Conservation (phyloP, 1,140 invertebrate species). For the Dolichoris vasculosae region DNA sequence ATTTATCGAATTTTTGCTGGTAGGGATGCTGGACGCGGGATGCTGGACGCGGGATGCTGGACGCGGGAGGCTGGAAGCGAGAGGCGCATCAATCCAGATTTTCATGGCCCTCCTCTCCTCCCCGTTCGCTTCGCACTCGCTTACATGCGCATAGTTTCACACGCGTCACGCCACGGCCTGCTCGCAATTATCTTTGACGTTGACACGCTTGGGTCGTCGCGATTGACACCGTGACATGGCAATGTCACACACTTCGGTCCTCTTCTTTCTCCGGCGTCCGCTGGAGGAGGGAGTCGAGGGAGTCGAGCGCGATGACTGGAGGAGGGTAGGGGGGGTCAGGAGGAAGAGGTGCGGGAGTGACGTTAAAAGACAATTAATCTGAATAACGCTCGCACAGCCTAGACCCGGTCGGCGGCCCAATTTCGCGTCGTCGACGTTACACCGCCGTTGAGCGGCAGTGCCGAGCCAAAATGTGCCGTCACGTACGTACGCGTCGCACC, state of each 20-base stretch:
- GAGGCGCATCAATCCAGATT: neutral
- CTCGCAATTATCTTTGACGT: slow-evolving; percentile 42
- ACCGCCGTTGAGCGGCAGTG: no score
- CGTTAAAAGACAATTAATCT: slow-evolving; percentile 67
- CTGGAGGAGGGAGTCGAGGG: neutral
- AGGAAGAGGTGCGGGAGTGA: neutral
- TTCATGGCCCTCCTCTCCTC: neutral
- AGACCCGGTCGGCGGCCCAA: slow-evolving; percentile 51
- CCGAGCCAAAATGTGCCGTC: slow-evolving; percentile 47
- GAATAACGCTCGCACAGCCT: slow-evolving; percentile 56
- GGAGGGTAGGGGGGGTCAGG: no score
- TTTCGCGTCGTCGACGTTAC: slow-evolving; percentile 11
- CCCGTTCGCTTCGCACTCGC: neutral
- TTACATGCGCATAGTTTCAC: neutral
- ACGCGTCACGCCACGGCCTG: neutral
- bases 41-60: neutral
- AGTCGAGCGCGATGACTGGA: neutral
- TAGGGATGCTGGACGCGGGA: no score
- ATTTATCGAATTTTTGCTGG: no score
- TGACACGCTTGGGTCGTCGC: slow-evolving; percentile 43
- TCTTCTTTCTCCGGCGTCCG: neutral
- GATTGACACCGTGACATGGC: slow-evolving; percentile 48
- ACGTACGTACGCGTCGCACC: neutral
- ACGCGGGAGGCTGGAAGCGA: no score
- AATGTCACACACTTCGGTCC: slow-evolving; percentile 37